These are phyloP conservation scores for Uropsilus gracilis DNA, from an alignment of 2,113 vertebrate species.

Conservation along the genomic window DNA sequence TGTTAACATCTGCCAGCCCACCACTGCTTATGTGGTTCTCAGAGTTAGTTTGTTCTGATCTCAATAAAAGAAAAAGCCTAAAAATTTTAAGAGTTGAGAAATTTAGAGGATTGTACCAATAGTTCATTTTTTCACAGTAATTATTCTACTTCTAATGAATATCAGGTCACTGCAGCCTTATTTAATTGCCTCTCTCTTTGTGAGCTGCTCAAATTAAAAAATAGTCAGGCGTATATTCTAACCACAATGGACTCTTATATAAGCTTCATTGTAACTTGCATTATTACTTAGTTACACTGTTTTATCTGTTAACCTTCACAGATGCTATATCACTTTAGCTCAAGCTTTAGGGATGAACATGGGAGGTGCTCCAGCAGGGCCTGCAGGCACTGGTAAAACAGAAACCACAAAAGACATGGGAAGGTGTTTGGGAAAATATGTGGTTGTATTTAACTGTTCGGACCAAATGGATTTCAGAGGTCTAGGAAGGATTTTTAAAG, in stretches of 20 bases:
- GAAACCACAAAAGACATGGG: slow-evolving; percentile 95
- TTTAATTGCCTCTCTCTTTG: not conserved
- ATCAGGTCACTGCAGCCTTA: not conserved
- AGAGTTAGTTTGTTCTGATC: not conserved
- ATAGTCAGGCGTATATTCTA: not conserved
- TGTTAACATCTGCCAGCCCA: not conserved
- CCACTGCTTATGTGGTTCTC: not conserved
- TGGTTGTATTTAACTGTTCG: slow-evolving; percentile 95
- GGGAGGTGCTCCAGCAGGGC: slow-evolving; percentile 93
- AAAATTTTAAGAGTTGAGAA: not conserved
- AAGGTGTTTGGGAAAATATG: slow-evolving; percentile 91
- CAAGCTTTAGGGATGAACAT: slow-evolving; percentile 94
- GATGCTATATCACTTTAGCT: slow-evolving; percentile 93
- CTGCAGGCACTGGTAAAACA: slow-evolving; percentile 95
- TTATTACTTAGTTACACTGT: not conserved
- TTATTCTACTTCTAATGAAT: not conserved
- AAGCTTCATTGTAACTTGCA: accelerated
- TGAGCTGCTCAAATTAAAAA: not conserved
- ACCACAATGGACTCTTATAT: accelerated
- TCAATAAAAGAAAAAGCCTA: not conserved
- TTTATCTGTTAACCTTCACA: slow-evolving; percentile 76
- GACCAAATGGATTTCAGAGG: slow-evolving; percentile 96
- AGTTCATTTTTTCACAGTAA: not conserved
- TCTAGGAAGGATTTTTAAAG: slow-evolving; percentile 95
- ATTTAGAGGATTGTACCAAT: not conserved